Evolutionary conservation across 2,888 invertebrate species (phyloP).

Genomic region (Drosophila anceps): DNA sequence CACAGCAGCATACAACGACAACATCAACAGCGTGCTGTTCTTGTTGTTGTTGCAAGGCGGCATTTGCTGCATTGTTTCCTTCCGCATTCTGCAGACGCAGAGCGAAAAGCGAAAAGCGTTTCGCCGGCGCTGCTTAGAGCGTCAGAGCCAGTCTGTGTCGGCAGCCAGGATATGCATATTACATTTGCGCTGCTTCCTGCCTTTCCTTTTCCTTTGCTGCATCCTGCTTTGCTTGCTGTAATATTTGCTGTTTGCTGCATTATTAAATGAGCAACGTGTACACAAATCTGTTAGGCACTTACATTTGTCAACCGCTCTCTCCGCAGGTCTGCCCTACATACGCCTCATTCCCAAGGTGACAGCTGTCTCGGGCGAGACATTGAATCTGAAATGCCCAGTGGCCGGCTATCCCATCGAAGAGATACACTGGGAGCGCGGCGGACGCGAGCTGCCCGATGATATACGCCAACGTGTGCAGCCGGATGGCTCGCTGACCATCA

Average conservation of each 20-base stretch:
- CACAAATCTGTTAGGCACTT: slow-evolving; percentile 71
- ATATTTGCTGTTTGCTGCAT: slow-evolving; percentile 58
- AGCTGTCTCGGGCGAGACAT: slow-evolving; percentile 91
- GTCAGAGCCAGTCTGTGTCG: slow-evolving; percentile 28
- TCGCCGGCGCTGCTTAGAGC: slow-evolving; percentile 38
- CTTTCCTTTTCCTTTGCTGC: slow-evolving; percentile 19
- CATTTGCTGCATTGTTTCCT: slow-evolving; percentile 79
- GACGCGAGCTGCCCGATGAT: slow-evolving; percentile 91
- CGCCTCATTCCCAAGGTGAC: slow-evolving; percentile 92
- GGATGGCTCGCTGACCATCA: slow-evolving; percentile 91
- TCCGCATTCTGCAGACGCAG: slow-evolving; percentile 58
- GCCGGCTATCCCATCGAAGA: slow-evolving; percentile 93
- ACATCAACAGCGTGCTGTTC: neutral
- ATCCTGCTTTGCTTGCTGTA: slow-evolving; percentile 5
- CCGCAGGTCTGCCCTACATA: slow-evolving; percentile 91
- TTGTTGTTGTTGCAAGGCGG: slow-evolving; percentile 50
- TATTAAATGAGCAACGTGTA: slow-evolving; percentile 73
- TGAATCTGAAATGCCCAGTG: slow-evolving; percentile 92
- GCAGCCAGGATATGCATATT: slow-evolving; percentile 74
- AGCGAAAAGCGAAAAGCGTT: slow-evolving; percentile 62
- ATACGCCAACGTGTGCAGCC: slow-evolving; percentile 90
- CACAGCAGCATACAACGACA: slow-evolving; percentile 31
- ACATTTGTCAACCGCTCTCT: slow-evolving; percentile 43
- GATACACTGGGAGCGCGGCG: slow-evolving; percentile 92
- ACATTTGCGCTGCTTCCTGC: slow-evolving; percentile 63